Percentiles rank a stretch among this genome's conserved stretches.
These are phyloP conservation scores for Rissa tridactyla DNA, from an alignment of 2,113 vertebrate species.

Conservation along the genomic window DNA sequence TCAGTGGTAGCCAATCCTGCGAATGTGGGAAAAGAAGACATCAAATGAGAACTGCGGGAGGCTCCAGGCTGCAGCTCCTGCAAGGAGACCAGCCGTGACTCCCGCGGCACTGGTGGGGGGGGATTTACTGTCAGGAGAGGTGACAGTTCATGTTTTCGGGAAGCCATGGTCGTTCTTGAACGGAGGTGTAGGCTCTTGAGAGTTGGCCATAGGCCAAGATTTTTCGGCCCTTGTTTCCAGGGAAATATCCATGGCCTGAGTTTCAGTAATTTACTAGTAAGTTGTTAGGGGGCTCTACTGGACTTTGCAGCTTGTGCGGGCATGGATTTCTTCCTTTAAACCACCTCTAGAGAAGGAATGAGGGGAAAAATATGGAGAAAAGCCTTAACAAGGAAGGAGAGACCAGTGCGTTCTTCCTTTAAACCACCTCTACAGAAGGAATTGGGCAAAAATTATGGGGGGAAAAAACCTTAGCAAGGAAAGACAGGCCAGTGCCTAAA, in stretches of 20 bases:
- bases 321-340: not conserved
- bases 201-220: not conserved
- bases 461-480: not conserved
- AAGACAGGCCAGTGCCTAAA: not conserved
- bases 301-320: not conserved
- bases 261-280: not conserved
- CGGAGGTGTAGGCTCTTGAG: not conserved
- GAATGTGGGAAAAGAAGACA: not conserved
- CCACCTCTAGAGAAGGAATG: not conserved
- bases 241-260: not conserved
- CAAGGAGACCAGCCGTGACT: too few species aligned
- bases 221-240: too few species aligned
- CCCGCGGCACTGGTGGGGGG: rapidly evolving
- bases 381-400: not conserved
- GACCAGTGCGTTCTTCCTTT: not conserved
- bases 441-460: not conserved
- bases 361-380: not conserved
- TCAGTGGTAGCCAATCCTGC: not conserved
- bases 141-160: rapidly evolving
- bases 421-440: not conserved
- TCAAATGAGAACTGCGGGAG: not conserved
- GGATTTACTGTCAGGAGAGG: not conserved
- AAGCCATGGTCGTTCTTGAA: not conserved
- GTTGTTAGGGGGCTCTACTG: not conserved
- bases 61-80: not conserved